Base-by-base conservation (phyloP, 1,140 invertebrate species). In the Drosophila lowei region DNA sequence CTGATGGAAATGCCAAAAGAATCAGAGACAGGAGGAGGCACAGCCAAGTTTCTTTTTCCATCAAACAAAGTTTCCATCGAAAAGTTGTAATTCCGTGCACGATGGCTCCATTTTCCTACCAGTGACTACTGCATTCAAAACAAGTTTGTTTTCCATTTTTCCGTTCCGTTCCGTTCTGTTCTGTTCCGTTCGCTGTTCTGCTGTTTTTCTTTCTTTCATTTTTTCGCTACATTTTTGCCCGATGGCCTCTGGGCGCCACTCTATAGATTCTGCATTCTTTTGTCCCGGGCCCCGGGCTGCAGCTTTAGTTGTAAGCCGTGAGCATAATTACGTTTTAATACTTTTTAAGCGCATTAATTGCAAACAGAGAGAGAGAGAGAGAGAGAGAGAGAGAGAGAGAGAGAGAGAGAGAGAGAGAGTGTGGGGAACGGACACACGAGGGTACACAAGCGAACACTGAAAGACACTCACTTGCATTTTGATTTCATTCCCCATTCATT, bases 321-420 rank as follows among this genome's bases (percentile, higher is more conserved):
- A 74, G 60, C 71, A 74, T 74, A 74, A 74, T 74, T 58, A 54
- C 53, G 74, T 74, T 65, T 74, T 65, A 74, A 74, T 74, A 74
- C 71, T 75, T 75, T 75, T 66, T 76, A 68, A 76, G 72, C 72
- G 72, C 72, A 76, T 76, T 76, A 75, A 76, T 76, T 76, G 56
- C 47, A 60, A 2, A 41, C 21, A 30, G 1, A 9, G 7, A 5
- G 8, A 21, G 13, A 5, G 8, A 21, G 13, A 30, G 1, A 9
- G 7, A 5, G 8, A 21, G 13, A 30, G 1, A 9, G 7, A 5
- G 8, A 21, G 13, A 30, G 1, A 9, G 7, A 5, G 8, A 21
- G 13, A 30, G 1, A 9, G 7, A 5, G 8, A 21, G 13, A 30
- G 1, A 9, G 7, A 5, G 8, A 21, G 13, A 11, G 16, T 2